Evolutionary conservation across 2,888 invertebrate genomes (phyloP).

Genomic region (Phragmatobia fuliginosa): DNA sequence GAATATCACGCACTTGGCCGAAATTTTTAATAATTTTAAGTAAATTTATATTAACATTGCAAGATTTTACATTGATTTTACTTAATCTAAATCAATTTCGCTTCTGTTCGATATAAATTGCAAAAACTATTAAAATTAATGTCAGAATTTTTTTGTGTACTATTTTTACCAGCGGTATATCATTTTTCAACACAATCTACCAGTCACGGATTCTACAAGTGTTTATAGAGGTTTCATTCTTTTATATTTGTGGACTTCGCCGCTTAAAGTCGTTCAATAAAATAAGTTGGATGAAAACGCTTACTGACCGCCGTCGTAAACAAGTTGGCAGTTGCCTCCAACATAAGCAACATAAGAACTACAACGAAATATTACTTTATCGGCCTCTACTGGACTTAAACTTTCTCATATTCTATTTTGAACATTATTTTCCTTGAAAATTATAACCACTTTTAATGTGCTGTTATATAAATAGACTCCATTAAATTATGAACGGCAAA

Average conservation of each 20-base stretch:
- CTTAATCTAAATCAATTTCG: too few relatives aligned
- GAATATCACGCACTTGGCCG: too few relatives aligned
- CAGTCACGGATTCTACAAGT: not conserved
- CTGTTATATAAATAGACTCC: not conserved
- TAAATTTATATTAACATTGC: too few relatives aligned
- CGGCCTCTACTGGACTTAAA: not conserved
- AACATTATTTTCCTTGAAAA: not conserved
- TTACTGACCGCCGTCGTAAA: slow-evolving; percentile 28
- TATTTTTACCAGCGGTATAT: not conserved
- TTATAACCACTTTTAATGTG: not conserved
- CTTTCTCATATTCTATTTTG: not conserved
- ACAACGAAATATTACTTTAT: slow-evolving; percentile 1
- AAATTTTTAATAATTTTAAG: too few relatives aligned
- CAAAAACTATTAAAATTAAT: slow-evolving; percentile 4
- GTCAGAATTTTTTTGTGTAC: not conserved
- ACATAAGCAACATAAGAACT: slow-evolving; percentile 9
- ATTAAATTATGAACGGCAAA: too few relatives aligned
- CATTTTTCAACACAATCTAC: slow-evolving; percentile 6
- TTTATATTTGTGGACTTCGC: slow-evolving; percentile 21
- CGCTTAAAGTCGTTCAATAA: slow-evolving; percentile 7
- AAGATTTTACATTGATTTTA: too few relatives aligned
- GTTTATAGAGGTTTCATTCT: slow-evolving; percentile 18
- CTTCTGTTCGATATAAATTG: too few relatives aligned
- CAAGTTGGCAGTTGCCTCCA: slow-evolving; percentile 6
- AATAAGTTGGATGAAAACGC: slow-evolving; percentile 8